Percentiles rank a stretch among this genome's conserved stretches.
Conservation (phyloP, 2,113 vertebrate species). For the Seriola dumerili region DNA sequence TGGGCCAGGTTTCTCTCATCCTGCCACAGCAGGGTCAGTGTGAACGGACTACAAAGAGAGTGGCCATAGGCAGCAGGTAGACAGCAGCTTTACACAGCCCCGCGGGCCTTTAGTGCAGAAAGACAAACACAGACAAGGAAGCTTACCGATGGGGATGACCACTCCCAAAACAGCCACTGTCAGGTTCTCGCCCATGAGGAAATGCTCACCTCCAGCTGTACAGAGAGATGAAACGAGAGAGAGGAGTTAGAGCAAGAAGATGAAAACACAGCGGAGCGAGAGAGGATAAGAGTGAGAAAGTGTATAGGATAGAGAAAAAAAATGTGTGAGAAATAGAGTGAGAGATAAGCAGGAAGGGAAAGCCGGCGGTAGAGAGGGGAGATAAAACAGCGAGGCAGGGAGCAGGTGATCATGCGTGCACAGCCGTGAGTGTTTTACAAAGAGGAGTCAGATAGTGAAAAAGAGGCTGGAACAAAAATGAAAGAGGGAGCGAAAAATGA, state of each 20-base stretch:
- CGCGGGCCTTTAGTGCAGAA: constrained; percentile 26
- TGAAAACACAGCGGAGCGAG: constrained; percentile 3
- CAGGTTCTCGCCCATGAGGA: constrained; percentile 91
- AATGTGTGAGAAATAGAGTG: constrained; percentile 37
- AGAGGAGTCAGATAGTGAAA: constrained; percentile 35
- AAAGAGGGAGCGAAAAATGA: constrained; percentile 11
- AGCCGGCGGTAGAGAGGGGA: constrained; percentile 9
- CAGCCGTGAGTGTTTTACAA: constrained; percentile 48
- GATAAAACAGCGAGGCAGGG: constrained; percentile 39
- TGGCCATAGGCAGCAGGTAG: constrained; percentile 28
- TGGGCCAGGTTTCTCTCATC: constrained; percentile 51
- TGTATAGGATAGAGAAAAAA: neutral
- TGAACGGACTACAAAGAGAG: constrained; percentile 47
- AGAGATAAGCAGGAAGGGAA: constrained; percentile 40
- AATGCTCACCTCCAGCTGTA: constrained; percentile 90
- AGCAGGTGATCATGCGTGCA: constrained; percentile 34
- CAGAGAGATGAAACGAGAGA: constrained; percentile 52
- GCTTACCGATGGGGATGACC: constrained; percentile 93
- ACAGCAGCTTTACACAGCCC: constrained; percentile 36
- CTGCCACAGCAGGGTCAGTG: constrained; percentile 45
- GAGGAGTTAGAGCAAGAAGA: constrained; percentile 20
- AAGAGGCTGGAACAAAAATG: constrained; percentile 16
- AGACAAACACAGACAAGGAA: constrained; percentile 39
- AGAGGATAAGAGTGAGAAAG: constrained; percentile 10
- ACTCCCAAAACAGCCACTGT: constrained; percentile 94